A percentile compares a stretch with the other conserved stretches of the same genome.
Evolutionary conservation across 2,797 vertebrate genomes (phyloP).

Genomic region (Ispidina picta): DNA sequence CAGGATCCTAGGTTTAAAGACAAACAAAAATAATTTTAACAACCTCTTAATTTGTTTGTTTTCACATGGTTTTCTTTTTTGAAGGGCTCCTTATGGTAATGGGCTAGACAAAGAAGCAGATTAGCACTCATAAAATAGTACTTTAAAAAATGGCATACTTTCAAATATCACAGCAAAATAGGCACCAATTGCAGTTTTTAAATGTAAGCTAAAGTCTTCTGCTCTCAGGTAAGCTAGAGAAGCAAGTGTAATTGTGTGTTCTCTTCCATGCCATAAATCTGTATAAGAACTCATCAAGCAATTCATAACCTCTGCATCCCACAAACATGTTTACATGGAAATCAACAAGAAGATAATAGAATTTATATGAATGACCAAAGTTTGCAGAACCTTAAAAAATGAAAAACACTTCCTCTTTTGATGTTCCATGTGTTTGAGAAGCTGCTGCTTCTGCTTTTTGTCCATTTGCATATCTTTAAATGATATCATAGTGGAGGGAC

Average conservation of each 20-base stretch:
- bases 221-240: neutral
- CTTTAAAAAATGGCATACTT: neutral
- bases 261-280: neutral
- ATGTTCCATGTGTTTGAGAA: neutral
- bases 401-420: neutral
- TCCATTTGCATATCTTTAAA: neutral
- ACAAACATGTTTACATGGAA: neutral
- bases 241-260: neutral
- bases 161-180: neutral
- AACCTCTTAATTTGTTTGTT: neutral
- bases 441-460: neutral
- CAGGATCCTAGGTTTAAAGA: slow-evolving; percentile 72
- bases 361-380: neutral
- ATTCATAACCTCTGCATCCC: neutral
- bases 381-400: slow-evolving; percentile 8
- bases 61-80: neutral
- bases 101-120: neutral
- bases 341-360: neutral
- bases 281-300: neutral
- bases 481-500: neutral
- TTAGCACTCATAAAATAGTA: neutral
- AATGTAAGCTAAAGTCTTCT: neutral
- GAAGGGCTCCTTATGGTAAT: neutral
- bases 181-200: neutral
- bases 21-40: neutral